Evolutionary conservation across 2,888 invertebrate genomes (phyloP).

Genomic region (Catocala nupta): DNA sequence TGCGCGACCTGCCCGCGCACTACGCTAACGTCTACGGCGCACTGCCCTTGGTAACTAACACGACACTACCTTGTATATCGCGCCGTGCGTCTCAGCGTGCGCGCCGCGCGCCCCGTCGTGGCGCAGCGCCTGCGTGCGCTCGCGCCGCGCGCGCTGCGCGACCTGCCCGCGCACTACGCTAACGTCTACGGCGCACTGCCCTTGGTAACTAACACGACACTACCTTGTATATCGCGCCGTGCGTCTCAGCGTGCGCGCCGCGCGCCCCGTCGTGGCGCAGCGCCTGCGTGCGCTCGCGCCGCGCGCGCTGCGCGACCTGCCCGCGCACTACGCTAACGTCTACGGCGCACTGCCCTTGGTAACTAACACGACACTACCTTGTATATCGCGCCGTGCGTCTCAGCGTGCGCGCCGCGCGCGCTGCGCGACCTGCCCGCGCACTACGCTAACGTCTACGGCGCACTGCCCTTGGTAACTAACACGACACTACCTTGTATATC

Average conservation of each 20-base stretch:
- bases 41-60: conserved; percentile 79
- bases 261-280: conserved; percentile 66
- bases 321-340: conserved; percentile 88
- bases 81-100: conserved; percentile 63
- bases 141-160: conserved; percentile 61
- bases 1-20: conserved; percentile 80
- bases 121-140: conserved; percentile 66
- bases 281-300: conserved; percentile 67
- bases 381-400: conserved; percentile 63
- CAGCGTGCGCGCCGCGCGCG: conserved; percentile 63
- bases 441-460: conserved; percentile 91
- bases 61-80: too few species aligned
- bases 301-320: conserved; percentile 73
- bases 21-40: conserved; percentile 91
- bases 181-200: conserved; percentile 91
- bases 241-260: conserved; percentile 60
- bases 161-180: conserved; percentile 88
- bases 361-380: neutral
- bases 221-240: conserved; percentile 54
- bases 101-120: conserved; percentile 65
- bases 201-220: conserved; percentile 59
- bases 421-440: conserved; percentile 81
- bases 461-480: conserved; percentile 82
- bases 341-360: conserved; percentile 90
- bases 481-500: neutral